Conservation (phyloP, 2,888 invertebrate species). For the Leptinotarsa rubiginosa region DNA sequence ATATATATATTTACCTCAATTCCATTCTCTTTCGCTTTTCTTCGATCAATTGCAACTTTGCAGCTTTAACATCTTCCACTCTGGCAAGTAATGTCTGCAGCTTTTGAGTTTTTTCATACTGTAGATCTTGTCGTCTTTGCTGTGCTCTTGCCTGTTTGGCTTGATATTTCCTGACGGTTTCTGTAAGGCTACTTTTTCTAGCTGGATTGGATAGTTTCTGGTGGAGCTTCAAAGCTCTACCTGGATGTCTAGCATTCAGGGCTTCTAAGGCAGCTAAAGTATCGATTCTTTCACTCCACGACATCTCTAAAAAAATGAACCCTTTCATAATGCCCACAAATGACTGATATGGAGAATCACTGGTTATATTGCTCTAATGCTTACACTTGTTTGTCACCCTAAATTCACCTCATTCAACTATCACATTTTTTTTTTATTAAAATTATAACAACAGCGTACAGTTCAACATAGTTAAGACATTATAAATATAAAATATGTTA, state of each 20-base stretch:
- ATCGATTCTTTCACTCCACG: conserved; percentile 88
- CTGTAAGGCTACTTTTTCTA: conserved; percentile 84
- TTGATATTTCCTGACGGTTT: conserved; percentile 83
- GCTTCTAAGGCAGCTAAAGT: conserved; percentile 82
- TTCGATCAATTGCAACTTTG: conserved; percentile 87
- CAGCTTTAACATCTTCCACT: conserved; percentile 86
- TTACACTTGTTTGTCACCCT: too few species aligned
- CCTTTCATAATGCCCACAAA: not conserved
- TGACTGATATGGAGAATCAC: too few species aligned
- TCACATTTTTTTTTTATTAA: too few species aligned
- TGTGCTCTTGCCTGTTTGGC: conserved; percentile 93
- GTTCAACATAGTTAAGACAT: too few species aligned
- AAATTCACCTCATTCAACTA: too few species aligned
- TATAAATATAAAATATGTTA: too few species aligned
- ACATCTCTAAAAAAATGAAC: conserved; percentile 69
- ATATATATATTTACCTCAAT: conserved; percentile 61
- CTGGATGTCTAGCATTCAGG: conserved; percentile 89
- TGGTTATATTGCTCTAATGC: too few species aligned
- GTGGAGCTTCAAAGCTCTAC: conserved; percentile 90
- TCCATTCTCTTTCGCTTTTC: conserved; percentile 83
- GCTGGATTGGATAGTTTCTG: conserved; percentile 94
- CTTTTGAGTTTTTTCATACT: conserved; percentile 86
- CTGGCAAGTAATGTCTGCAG: conserved; percentile 87
- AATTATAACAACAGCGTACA: too few species aligned
- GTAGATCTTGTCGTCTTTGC: conserved; percentile 83